These are phyloP conservation scores for Melinaea menophilus DNA, from an alignment of 2,888 invertebrate species.

Conservation along the genomic window DNA sequence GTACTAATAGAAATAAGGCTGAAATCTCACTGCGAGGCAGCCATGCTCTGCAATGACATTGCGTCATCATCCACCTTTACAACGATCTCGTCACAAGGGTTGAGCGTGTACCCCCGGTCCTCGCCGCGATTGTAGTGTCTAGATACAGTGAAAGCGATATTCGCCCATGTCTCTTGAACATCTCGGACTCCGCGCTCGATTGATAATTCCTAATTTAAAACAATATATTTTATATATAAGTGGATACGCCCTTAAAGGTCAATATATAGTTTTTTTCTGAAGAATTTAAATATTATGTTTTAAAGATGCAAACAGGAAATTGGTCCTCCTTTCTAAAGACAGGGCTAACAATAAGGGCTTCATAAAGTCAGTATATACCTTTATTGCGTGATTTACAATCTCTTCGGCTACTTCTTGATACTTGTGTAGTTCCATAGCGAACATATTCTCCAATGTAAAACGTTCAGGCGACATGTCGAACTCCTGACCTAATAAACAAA, in stretches of 20 bases:
- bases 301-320: no score
- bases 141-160: slow-evolving; percentile 79
- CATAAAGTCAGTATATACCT: slow-evolving; percentile 52
- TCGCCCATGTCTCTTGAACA: slow-evolving; percentile 86
- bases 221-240: not conserved
- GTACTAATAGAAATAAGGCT: not conserved
- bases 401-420: slow-evolving; percentile 91
- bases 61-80: slow-evolving; percentile 91
- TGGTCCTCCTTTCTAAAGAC: no score
- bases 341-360: no score
- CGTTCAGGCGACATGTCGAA: slow-evolving; percentile 93
- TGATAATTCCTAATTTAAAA: slow-evolving; percentile 81
- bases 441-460: slow-evolving; percentile 95
- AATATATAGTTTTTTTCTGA: no score
- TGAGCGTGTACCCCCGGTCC: slow-evolving; percentile 88
- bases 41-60: slow-evolving; percentile 95
- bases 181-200: slow-evolving; percentile 93
- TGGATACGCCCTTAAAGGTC: not conserved
- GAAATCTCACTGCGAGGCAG: slow-evolving; percentile 84
- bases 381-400: slow-evolving; percentile 92
- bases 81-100: slow-evolving; percentile 89
- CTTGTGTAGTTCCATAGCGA: slow-evolving; percentile 92
- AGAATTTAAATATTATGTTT: no score
- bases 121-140: slow-evolving; percentile 85
- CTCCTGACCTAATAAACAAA: slow-evolving; percentile 68